These are phyloP conservation scores for Aquatica leii DNA, from an alignment of 2,888 invertebrate species.

Conservation along the genomic window DNA sequence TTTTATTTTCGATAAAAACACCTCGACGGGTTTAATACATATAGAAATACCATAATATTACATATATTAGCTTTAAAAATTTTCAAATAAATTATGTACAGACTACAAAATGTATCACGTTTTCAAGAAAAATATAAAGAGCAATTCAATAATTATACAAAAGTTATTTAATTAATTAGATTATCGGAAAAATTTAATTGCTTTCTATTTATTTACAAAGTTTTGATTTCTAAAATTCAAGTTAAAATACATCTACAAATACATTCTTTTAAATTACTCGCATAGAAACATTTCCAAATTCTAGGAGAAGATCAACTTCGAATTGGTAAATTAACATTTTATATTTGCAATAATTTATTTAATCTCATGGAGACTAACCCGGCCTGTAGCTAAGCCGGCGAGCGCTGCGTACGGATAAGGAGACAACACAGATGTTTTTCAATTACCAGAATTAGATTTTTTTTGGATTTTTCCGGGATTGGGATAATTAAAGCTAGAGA, in stretches of 20 bases:
- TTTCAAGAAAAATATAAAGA: conserved; percentile 51
- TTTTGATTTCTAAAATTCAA: conserved; percentile 52
- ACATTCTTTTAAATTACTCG: conserved; percentile 46
- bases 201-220: conserved; percentile 53
- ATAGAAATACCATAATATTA: conserved; percentile 55
- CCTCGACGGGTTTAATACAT: conserved; percentile 46
- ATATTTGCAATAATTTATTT: conserved; percentile 42
- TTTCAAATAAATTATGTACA: conserved; percentile 59
- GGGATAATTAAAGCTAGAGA: conserved; percentile 9
- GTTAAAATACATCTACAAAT: conserved; percentile 55
- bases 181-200: conserved; percentile 44
- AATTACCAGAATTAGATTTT: conserved; percentile 14
- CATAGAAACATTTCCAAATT: conserved; percentile 49
- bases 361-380: conserved; percentile 48
- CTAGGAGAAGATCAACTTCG: conserved; percentile 55
- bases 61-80: conserved; percentile 58
- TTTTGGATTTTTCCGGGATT: background rate
- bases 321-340: conserved; percentile 51
- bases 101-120: conserved; percentile 56
- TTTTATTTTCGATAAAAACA: conserved; percentile 28
- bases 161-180: conserved; percentile 46
- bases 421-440: conserved; percentile 30
- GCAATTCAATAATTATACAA: conserved; percentile 51
- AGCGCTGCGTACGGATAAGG: conserved; percentile 50
- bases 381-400: conserved; percentile 51